Conservation (phyloP, 2,797 vertebrate species). For the Hafferia zeledoni region DNA sequence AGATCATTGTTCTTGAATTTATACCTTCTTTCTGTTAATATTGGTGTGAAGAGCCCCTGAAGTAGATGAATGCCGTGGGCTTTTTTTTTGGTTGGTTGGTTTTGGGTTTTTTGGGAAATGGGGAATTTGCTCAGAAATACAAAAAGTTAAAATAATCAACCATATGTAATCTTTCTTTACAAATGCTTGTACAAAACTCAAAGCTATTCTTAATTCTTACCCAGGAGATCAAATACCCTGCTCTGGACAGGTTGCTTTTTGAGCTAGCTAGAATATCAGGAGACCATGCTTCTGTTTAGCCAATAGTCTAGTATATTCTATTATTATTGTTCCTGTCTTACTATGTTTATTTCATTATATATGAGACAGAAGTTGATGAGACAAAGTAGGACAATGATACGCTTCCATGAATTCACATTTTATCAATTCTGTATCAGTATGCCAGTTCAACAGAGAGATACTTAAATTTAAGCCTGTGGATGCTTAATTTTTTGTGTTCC, state of each 20-base stretch:
- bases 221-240: neutral
- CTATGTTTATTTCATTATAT: neutral
- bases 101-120: neutral
- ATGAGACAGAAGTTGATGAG: neutral
- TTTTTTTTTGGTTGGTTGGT: neutral
- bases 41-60: neutral
- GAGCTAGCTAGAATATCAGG: neutral
- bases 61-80: neutral
- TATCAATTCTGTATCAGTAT: neutral
- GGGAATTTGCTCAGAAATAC: neutral
- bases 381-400: neutral
- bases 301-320: neutral
- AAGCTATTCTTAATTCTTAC: neutral
- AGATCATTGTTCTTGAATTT: neutral
- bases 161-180: neutral
- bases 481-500: neutral
- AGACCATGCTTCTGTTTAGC: neutral
- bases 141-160: neutral
- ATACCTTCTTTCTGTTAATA: neutral
- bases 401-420: neutral
- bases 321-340: neutral
- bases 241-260: neutral
- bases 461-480: neutral
- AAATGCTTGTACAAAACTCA: neutral
- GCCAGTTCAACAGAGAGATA: neutral